Evolutionary conservation across 2,113 vertebrate species (phyloP).

Genomic region (Capreolus pygargus): DNA sequence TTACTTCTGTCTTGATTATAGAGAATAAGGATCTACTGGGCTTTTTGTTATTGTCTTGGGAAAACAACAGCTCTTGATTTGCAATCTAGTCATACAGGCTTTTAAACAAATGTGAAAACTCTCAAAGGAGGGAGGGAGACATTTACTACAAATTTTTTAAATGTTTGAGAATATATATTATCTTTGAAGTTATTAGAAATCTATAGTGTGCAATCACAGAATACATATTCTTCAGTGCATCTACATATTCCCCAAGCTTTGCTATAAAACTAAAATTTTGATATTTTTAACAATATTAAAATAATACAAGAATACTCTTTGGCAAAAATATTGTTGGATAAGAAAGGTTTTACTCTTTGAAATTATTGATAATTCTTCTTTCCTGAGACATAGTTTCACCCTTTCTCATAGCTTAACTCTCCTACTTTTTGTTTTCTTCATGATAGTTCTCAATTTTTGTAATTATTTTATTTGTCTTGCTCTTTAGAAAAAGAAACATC

Average conservation of each 20-base stretch:
- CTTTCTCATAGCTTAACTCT: neutral
- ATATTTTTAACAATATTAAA: neutral
- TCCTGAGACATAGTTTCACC: neutral
- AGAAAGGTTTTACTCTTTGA: neutral
- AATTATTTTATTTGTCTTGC: neutral
- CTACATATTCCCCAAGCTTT: neutral
- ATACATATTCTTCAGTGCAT: neutral
- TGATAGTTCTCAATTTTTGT: neutral
- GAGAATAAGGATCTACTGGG: neutral
- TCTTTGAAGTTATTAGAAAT: neutral
- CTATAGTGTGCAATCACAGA: neutral
- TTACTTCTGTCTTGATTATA: neutral
- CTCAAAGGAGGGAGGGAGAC: fast-evolving
- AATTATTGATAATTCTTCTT: neutral
- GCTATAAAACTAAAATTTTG: neutral
- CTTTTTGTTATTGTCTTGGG: neutral
- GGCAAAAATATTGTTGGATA: neutral
- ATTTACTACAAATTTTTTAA: neutral
- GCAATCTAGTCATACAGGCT: neutral
- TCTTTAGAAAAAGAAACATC: neutral
- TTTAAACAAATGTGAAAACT: neutral
- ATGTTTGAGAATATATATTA: neutral
- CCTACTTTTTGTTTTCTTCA: neutral
- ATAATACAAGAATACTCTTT: neutral
- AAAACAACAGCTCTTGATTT: neutral